A percentile compares a stretch with the other conserved stretches of the same genome.
Evolutionary conservation across 2,797 vertebrate species (phyloP).

Genomic region (Coregonus ussuriensis): DNA sequence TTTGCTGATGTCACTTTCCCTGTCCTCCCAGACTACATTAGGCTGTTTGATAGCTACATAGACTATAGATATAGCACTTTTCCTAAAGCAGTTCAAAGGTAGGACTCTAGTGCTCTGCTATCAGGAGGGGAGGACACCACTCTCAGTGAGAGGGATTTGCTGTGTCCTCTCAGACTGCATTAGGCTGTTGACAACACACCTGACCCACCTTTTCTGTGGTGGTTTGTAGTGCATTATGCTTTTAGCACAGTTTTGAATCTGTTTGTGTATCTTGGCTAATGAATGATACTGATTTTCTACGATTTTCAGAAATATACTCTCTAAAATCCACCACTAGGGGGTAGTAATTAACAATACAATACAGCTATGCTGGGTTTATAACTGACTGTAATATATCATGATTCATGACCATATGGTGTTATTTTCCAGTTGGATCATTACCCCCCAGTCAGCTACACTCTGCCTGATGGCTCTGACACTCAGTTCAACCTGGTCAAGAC

Average conservation of each 20-base stretch:
- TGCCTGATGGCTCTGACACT: slow-evolving; percentile 84
- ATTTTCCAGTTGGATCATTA: slow-evolving; percentile 89
- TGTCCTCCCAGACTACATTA: neutral
- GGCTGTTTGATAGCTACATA: neutral
- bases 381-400: neutral
- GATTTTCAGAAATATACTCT: neutral
- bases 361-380: no score
- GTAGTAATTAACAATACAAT: neutral
- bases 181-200: slow-evolving; percentile 6
- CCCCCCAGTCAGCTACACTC: slow-evolving; percentile 81
- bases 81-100: neutral
- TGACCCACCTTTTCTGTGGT: neutral
- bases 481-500: slow-evolving; percentile 91
- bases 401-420: slow-evolving; percentile 15
- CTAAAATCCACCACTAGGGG: neutral
- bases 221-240: neutral
- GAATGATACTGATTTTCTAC: neutral
- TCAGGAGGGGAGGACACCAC: neutral
- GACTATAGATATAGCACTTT: neutral
- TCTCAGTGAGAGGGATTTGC: neutral
- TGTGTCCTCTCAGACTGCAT: neutral
- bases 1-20: neutral
- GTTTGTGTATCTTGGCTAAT: neutral
- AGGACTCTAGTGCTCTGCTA: neutral
- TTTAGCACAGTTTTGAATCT: neutral